phyloP scores from a whole-genome alignment of 2,888 invertebrate genomes.

The Eupithecia abbreviata region DNA sequence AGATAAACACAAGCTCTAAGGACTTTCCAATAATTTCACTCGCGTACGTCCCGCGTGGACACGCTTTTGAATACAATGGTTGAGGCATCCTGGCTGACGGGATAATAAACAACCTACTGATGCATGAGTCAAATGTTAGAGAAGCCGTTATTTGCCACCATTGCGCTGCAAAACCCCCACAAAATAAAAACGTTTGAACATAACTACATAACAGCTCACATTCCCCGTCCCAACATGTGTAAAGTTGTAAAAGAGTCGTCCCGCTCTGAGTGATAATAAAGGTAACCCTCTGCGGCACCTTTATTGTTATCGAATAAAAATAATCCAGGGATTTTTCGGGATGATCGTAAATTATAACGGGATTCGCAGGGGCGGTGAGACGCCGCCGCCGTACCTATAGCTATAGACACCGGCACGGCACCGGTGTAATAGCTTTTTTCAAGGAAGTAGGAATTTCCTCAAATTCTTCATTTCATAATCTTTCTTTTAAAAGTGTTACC shows the following conservation, averaged over 20 bases:
- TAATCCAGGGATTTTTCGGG: constrained; percentile 81
- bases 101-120: background rate
- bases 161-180: constrained; percentile 31
- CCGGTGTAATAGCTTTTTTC: constrained; percentile 21
- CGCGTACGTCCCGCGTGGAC: background rate
- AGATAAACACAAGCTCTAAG: background rate
- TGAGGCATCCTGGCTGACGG: background rate
- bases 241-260: constrained; percentile 78
- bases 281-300: constrained; percentile 80
- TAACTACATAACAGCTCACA: constrained; percentile 53
- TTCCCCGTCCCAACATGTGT: constrained; percentile 67
- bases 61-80: background rate
- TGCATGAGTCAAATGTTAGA: background rate
- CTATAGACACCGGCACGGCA: constrained; percentile 12
- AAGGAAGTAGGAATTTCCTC: constrained; percentile 15
- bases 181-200: constrained; percentile 48
- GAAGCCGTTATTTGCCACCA: background rate
- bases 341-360: constrained; percentile 83
- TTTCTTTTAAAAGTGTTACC: background rate
- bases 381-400: constrained; percentile 39
- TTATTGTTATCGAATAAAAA: constrained; percentile 84
- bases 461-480: constrained; percentile 7
- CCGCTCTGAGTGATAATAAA: constrained; percentile 81
- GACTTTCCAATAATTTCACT: background rate
- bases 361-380: constrained; percentile 67